phyloP scores from a whole-genome alignment of 92 coral and sea anemone genomes.

The Montipora capitata region DNA sequence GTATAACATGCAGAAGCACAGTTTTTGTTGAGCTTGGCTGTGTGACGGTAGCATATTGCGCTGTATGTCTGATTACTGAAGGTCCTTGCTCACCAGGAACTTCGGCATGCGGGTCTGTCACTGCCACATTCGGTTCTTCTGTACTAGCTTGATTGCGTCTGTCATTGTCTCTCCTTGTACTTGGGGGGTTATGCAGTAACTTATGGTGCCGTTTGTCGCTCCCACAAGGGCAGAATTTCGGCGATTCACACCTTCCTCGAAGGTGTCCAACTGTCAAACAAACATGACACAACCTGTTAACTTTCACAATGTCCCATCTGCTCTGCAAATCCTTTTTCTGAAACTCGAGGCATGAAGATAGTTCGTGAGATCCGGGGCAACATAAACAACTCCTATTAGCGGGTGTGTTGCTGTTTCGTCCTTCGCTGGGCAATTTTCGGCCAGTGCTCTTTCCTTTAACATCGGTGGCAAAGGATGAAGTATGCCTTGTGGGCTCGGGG shows the following conservation, averaged over 20 bases:
- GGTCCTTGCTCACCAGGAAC: background rate
- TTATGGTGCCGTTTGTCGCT: conserved; percentile 42
- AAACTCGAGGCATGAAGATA: background rate
- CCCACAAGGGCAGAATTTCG: conserved; percentile 35
- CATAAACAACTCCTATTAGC: too few relatives aligned
- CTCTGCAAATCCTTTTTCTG: conserved; percentile 5
- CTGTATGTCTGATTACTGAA: conserved; percentile 44
- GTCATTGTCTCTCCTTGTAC: conserved; percentile 12
- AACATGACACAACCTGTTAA: conserved; percentile 41
- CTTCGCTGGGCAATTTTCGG: background rate
- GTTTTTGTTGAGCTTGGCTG: conserved; percentile 27
- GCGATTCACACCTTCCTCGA: conserved; percentile 9
- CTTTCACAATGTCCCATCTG: conserved; percentile 55
- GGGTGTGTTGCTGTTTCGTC: too few relatives aligned
- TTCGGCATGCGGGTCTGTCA: background rate
- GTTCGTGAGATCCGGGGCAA: too few relatives aligned
- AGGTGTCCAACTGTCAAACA: conserved; percentile 55
- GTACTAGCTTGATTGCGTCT: conserved; percentile 3
- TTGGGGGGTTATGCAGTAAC: conserved; percentile 33
- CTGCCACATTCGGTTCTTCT: conserved; percentile 9
- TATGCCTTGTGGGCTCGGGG: background rate
- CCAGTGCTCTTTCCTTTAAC: background rate
- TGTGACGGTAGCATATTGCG: conserved; percentile 59
- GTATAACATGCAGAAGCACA: conserved; percentile 73
- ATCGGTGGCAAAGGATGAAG: background rate